Evolutionary conservation across 2,113 vertebrate species (phyloP).

Genomic region (Leucosticte australis): DNA sequence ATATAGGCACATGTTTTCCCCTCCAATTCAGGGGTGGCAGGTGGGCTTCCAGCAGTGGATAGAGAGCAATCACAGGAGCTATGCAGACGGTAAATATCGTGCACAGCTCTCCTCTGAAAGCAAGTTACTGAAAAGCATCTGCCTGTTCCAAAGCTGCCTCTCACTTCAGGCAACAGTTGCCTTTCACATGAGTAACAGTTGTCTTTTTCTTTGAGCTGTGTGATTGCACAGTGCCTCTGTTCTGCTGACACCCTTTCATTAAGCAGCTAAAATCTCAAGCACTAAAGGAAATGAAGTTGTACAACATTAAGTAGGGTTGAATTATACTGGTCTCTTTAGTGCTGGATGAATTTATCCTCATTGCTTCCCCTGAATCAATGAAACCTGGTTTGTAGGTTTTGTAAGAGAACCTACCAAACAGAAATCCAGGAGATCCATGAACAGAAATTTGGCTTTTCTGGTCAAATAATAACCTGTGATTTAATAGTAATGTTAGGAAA

Average conservation of each 20-base stretch:
- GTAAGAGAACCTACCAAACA: neutral
- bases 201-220: neutral
- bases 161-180: neutral
- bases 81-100: neutral
- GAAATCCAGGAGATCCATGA: neutral
- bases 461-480: neutral
- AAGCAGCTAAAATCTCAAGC: neutral
- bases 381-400: neutral
- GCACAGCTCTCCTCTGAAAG: neutral
- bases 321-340: neutral
- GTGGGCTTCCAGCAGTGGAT: neutral
- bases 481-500: neutral
- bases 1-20: neutral
- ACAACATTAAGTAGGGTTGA: neutral
- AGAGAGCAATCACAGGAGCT: neutral
- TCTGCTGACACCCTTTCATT: neutral
- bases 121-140: neutral
- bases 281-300: neutral
- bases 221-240: neutral
- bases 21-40: neutral
- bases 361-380: neutral
- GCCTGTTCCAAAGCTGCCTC: neutral
- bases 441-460: neutral
- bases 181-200: neutral
- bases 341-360: neutral